Conservation (phyloP, 2,797 vertebrate genomes). For the Remorina albescens region DNA sequence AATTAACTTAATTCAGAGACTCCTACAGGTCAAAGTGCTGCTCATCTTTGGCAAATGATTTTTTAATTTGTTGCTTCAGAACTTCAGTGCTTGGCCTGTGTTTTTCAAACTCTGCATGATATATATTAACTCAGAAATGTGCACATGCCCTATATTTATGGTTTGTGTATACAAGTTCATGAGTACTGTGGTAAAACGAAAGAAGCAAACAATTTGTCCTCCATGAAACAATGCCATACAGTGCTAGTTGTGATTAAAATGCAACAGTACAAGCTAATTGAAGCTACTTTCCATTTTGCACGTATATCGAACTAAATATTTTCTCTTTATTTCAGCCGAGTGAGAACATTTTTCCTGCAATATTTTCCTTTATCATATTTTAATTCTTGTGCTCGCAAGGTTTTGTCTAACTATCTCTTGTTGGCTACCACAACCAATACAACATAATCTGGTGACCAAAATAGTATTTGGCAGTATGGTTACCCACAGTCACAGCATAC, state of each 20-base stretch:
- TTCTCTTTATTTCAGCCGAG: conserved; percentile 12
- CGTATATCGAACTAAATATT: neutral
- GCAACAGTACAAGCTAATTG: neutral
- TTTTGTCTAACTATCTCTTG: conserved; percentile 21
- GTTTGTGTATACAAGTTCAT: neutral
- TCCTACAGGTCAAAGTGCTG: neutral
- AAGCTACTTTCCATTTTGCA: neutral
- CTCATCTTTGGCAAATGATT: neutral
- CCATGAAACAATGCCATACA: neutral
- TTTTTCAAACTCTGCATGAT: neutral
- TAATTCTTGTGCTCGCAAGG: conserved; percentile 8
- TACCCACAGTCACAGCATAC: conserved; percentile 30
- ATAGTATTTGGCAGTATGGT: conserved; percentile 22
- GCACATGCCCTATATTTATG: neutral
- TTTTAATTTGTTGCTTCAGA: too few species aligned
- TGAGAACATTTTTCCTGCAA: neutral
- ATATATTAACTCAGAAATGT: neutral
- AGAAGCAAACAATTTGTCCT: neutral
- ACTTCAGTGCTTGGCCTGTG: neutral
- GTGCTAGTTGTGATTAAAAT: conserved; percentile 2
- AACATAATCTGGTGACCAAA: conserved; percentile 31
- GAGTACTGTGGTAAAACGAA: neutral
- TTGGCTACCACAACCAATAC: conserved; percentile 2
- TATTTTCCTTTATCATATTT: conserved; percentile 10
- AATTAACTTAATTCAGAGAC: neutral